Base-by-base conservation (phyloP, 2,113 vertebrate species). In the Sturnus vulgaris region DNA sequence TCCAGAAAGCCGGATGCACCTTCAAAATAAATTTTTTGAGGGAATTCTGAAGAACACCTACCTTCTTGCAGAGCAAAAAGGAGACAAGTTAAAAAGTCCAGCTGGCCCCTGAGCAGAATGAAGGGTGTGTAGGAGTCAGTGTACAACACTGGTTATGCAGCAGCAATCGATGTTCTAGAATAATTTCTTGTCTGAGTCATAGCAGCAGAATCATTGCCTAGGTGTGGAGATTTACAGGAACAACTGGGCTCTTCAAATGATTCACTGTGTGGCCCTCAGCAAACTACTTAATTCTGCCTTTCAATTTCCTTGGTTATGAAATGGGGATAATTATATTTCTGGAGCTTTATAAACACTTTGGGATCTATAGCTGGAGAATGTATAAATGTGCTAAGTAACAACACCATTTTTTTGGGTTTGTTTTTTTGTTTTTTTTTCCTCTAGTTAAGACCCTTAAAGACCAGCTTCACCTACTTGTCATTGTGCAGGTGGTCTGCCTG, bases 191-290 rank as follows among this genome's bases (percentile, higher is more conserved):
- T 56, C 68, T 96, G 93, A 96, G 85, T 95, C 85, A 88, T 1
- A 90, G 71, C 82, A 78, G 69, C 52, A 59, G 83, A 92, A 96
- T 93, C 90, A 93, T 83, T 94, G 92, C 80, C 85, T 82, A 93
- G 96, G 93, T 96, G 90, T 63, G 68, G 87, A 96, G 93, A 96
- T 96, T 97, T 97, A 93, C 94, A 90, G 79, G 40, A 93, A 78
- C 87, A 93, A 85, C 85, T 90, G 91, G 92, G 76, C 42, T 90
- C 85, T 95, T 92, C 87, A 91, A 78, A 60, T 96, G 93, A 97
- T 96, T 96, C 90, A 91, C 82, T 83, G 84, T 22, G 63, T 91
- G 86, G 79, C 90, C 90, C 93, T 94, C 79, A 92, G 82, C 63
- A 94, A 95, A 63, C 71, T 87, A 92, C 85, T 96, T 96, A 81